Evolutionary conservation across 2,888 invertebrate genomes (phyloP), one percentile per base, ranked within the genome.

Genomic region (Agrochola lota): DNA sequence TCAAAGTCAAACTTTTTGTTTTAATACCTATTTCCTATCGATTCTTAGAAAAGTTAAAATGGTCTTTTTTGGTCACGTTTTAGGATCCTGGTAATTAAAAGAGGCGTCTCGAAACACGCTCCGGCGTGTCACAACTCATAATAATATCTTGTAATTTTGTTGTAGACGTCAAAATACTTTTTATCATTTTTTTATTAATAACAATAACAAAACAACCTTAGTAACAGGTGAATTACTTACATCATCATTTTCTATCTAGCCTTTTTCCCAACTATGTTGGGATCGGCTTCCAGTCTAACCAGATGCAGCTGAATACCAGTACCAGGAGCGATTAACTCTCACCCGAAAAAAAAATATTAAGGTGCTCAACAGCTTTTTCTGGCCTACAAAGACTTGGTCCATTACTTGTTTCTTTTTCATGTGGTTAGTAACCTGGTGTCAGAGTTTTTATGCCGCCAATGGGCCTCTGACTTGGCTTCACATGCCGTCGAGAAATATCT

Each of bases 1-100:
- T 64, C 74, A 78, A 85, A 82, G 83, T 72, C 74, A 72, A 46
- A 26, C n/a, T 81, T 78, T 81, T 74, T 69, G 11, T 66, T 30
- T 0, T 66, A 23, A 35, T 17, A 62, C 15, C 57, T 46, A 60
- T 40, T 12, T 75, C 35, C n/a, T 62, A 69, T 62, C 0, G 35
- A 71, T 78, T 62, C 78, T 40, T 4, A 81, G 60, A 69, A 68
- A 62, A 43, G 0, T 73, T n/a, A 35, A 64, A 57, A 26, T 73
- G 0, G 30, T 78, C 5, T 43, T 71, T 77, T 72, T 71, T 55
- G 30, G 49, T 71, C 52, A 74, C 67, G 68, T 57, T 59, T 74
- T 35, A 23, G 23, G 11, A 59, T 43, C 3, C 9, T 62, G 1
- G 1, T 55, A 71, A 71, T 78, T 68, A 83, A 62, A 83, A 63